These are phyloP conservation scores for Lymantria monacha DNA, from an alignment of 2,888 invertebrate genomes.

Conservation along the genomic window DNA sequence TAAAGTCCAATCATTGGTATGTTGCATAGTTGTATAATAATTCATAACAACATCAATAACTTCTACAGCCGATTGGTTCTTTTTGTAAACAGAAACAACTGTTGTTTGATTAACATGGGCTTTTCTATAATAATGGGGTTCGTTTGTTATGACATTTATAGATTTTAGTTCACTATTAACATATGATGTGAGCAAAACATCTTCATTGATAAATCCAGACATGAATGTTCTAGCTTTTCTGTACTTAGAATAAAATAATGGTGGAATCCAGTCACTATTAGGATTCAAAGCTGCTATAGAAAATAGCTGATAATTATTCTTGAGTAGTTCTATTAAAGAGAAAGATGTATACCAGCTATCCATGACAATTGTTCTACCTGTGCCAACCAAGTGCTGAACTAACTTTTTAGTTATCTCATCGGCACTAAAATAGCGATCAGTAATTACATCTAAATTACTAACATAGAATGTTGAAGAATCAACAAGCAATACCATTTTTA, in stretches of 20 bases:
- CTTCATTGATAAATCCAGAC: slow-evolving; percentile 60
- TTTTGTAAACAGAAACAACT: slow-evolving; percentile 62
- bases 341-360: slow-evolving; percentile 67
- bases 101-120: slow-evolving; percentile 49
- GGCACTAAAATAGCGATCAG: slow-evolving; percentile 57
- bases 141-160: slow-evolving; percentile 62
- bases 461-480: slow-evolving; percentile 70
- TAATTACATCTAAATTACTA: slow-evolving; percentile 68
- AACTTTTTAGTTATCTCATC: slow-evolving; percentile 60
- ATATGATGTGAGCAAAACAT: slow-evolving; percentile 59
- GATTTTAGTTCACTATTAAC: slow-evolving; percentile 54
- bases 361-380: slow-evolving; percentile 59
- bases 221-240: slow-evolving; percentile 53
- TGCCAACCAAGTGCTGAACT: slow-evolving; percentile 61
- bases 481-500: slow-evolving; percentile 66
- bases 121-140: slow-evolving; percentile 60
- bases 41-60: slow-evolving; percentile 70
- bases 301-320: slow-evolving; percentile 53
- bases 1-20: slow-evolving; percentile 70
- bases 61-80: slow-evolving; percentile 61
- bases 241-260: slow-evolving; percentile 56
- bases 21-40: slow-evolving; percentile 71
- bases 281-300: slow-evolving; percentile 59
- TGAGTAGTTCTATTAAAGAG: slow-evolving; percentile 49
- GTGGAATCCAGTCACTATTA: slow-evolving; percentile 59